A percentile compares a stretch with the other conserved stretches of the same genome.
These are phyloP conservation scores for Synanthedon vespiformis DNA, from an alignment of 2,888 invertebrate genomes.

Conservation along the genomic window DNA sequence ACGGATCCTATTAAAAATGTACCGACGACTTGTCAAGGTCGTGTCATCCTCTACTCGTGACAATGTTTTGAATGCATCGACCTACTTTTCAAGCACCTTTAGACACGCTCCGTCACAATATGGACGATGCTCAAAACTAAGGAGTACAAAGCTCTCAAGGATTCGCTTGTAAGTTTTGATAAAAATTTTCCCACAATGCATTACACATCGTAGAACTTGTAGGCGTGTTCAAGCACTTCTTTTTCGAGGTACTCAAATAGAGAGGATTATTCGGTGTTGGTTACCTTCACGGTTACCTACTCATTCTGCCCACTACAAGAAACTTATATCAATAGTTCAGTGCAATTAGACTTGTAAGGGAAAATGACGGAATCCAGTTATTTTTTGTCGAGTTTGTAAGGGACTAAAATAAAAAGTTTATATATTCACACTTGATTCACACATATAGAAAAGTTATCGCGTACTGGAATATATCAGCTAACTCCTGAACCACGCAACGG, in stretches of 20 bases:
- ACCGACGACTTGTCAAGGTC: conserved; percentile 15
- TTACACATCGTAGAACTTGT: neutral
- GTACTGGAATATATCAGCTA: too few species aligned
- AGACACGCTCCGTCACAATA: neutral
- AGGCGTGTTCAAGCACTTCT: neutral
- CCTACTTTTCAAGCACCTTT: conserved; percentile 5
- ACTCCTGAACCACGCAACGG: too few species aligned
- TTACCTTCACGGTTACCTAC: too few species aligned
- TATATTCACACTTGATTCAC: too few species aligned
- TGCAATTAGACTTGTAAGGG: too few species aligned
- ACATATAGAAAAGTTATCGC: too few species aligned
- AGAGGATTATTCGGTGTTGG: too few species aligned
- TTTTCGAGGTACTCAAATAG: too few species aligned
- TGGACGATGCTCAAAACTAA: neutral
- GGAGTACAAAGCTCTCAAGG: neutral
- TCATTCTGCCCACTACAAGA: too few species aligned
- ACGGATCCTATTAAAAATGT: conserved; percentile 25
- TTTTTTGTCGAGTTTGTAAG: too few species aligned
- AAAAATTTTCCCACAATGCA: neutral
- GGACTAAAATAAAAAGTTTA: too few species aligned
- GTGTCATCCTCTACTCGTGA: conserved; percentile 7
- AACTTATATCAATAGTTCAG: neutral
- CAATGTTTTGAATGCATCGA: conserved; percentile 4
- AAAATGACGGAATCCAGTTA: too few species aligned
- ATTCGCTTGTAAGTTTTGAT: conserved; percentile 1